Conservation (phyloP, 2,888 invertebrate species). For the Ferrisia virgata region DNA sequence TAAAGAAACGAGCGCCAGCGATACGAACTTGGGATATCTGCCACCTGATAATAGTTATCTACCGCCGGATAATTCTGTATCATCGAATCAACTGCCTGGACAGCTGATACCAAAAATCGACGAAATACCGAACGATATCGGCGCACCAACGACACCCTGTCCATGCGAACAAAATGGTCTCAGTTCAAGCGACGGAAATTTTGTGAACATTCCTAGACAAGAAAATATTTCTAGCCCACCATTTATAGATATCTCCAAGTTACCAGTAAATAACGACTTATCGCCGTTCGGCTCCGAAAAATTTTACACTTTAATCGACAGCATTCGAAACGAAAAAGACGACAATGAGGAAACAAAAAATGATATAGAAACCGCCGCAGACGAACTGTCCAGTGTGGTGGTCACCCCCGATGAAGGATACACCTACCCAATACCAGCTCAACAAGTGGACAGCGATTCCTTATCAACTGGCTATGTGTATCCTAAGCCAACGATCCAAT, state of each 20-base stretch:
- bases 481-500: neutral
- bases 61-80: neutral
- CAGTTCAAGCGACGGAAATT: neutral
- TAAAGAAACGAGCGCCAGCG: neutral
- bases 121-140: neutral
- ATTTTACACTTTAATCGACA: no score
- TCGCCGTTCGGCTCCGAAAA: neutral
- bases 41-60: constrained; percentile 35
- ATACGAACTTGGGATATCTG: neutral
- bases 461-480: neutral
- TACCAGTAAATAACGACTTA: neutral
- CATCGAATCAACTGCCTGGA: neutral
- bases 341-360: no score
- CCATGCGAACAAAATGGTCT: neutral
- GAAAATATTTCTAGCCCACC: neutral
- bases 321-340: neutral
- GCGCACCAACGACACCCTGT: neutral
- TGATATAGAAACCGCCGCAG: neutral
- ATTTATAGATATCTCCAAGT: no score
- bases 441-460: neutral
- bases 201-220: neutral
- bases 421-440: neutral
- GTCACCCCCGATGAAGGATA: neutral
- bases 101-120: neutral
- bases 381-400: neutral